A percentile compares a stretch with the other conserved stretches of the same genome.
Conservation (phyloP, 2,113 vertebrate genomes). For the Ictalurus furcatus region DNA sequence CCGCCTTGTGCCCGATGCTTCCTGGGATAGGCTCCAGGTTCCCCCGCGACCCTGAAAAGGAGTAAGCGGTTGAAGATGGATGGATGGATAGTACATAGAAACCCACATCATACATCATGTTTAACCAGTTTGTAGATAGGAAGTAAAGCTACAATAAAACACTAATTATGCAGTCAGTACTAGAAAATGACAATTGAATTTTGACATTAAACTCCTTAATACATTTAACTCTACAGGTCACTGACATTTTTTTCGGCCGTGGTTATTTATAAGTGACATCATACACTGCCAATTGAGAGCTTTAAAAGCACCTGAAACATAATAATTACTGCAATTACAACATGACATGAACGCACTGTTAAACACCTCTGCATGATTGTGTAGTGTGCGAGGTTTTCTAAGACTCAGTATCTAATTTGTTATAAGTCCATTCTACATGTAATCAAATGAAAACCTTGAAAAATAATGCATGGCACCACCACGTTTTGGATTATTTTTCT, state of each 20-base stretch:
- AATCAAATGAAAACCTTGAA: not conserved
- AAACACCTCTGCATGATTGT: not conserved
- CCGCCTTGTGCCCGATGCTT: too few species aligned
- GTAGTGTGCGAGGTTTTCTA: not conserved
- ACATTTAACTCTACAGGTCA: not conserved
- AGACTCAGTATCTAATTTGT: not conserved
- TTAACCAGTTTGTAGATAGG: not conserved
- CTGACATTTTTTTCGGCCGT: not conserved
- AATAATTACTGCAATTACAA: not conserved
- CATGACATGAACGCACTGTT: not conserved
- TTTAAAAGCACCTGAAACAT: not conserved
- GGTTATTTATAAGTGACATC: not conserved
- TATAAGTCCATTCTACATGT: not conserved
- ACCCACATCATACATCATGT: not conserved
- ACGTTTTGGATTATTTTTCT: not conserved
- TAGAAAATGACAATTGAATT: not conserved
- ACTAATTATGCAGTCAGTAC: not conserved
- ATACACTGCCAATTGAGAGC: not conserved
- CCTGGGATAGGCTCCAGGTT: too few species aligned
- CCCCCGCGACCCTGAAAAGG: too few species aligned
- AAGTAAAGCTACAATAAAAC: not conserved
- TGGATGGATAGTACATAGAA: not conserved
- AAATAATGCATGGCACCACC: not conserved
- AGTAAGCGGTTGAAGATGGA: too few species aligned
- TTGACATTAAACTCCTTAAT: not conserved